These are phyloP conservation scores for Odiellus spinosus DNA, from an alignment of 2,888 invertebrate species.

Conservation along the genomic window DNA sequence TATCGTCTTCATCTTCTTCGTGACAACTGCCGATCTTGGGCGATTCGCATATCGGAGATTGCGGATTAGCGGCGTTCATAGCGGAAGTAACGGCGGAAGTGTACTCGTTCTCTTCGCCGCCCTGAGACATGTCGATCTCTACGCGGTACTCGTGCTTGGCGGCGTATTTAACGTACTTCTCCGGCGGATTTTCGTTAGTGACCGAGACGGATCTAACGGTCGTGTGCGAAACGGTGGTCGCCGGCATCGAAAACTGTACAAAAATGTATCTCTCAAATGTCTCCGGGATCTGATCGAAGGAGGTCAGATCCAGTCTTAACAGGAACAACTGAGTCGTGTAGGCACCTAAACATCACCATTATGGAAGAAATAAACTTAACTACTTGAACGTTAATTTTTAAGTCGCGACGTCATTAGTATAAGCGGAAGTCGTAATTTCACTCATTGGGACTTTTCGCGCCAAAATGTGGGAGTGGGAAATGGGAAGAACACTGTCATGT, in stretches of 20 bases:
- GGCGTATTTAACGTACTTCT: slow-evolving; percentile 92
- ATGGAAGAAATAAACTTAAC: no score
- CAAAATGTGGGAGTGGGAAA: no score
- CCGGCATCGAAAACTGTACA: slow-evolving; percentile 98
- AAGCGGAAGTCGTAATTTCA: no score
- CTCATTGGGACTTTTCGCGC: no score
- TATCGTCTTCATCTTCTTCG: slow-evolving; percentile 23
- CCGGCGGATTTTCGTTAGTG: slow-evolving; percentile 64
- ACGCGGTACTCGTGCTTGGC: slow-evolving; percentile 91
- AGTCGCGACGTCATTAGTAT: no score
- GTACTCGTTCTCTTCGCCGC: slow-evolving; percentile 25
- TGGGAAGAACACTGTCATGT: no score
- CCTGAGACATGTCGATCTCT: slow-evolving; percentile 73
- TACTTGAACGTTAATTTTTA: no score
- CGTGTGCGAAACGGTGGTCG: slow-evolving; percentile 82
- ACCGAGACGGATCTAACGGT: slow-evolving; percentile 87
- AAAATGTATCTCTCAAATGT: slow-evolving; percentile 70
- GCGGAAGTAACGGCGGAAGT: slow-evolving; percentile 11
- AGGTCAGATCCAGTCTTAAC: slow-evolving; percentile 83
- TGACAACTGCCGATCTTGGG: slow-evolving; percentile 21
- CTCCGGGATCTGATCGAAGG: slow-evolving; percentile 93
- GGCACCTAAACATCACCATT: slow-evolving; percentile 69
- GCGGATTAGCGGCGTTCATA: slow-evolving; percentile 6
- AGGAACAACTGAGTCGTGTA: slow-evolving; percentile 94
- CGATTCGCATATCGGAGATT: slow-evolving; percentile 13